Evolutionary conservation across 2,113 vertebrate species (phyloP).

Genomic region (Sinosuthora webbiana): DNA sequence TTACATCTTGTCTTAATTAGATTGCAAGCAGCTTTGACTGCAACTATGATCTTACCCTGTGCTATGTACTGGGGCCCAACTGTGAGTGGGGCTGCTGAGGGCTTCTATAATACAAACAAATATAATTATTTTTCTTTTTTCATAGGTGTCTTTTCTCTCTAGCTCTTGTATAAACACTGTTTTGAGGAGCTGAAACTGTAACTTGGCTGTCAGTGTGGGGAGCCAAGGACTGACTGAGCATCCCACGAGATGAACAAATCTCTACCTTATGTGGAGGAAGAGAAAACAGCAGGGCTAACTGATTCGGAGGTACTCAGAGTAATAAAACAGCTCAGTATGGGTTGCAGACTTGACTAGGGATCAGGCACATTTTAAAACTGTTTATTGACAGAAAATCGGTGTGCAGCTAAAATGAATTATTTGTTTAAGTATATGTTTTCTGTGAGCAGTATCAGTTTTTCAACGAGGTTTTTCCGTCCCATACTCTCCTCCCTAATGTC

Average conservation of each 20-base stretch:
- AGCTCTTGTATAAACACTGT: constrained; percentile 43
- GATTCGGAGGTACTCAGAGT: not conserved
- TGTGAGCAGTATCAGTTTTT: not conserved
- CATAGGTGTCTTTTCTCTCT: constrained; percentile 45
- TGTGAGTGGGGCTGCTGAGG: not conserved
- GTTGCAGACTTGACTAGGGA: not conserved
- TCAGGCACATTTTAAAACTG: not conserved
- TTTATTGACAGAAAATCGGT: constrained; percentile 11
- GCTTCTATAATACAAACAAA: constrained; percentile 25
- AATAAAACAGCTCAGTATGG: constrained; percentile 32
- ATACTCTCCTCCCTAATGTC: not conserved
- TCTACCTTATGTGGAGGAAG: constrained; percentile 63
- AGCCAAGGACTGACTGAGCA: constrained; percentile 29
- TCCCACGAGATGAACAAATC: constrained; percentile 61
- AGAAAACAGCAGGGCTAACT: constrained; percentile 49
- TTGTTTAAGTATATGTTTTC: not conserved
- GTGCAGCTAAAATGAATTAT: not conserved
- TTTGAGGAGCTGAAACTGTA: not conserved
- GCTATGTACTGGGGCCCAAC: not conserved
- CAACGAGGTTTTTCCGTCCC: not conserved
- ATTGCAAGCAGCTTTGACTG: not conserved
- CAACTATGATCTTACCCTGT: not conserved
- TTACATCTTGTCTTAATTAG: constrained; percentile 51
- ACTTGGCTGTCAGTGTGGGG: constrained; percentile 39
- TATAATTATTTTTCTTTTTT: constrained; percentile 53